Evolutionary conservation across 1,140 invertebrate genomes (phyloP), one percentile per base, ranked within the genome.

Genomic region (Sweltsa coloradensis): DNA sequence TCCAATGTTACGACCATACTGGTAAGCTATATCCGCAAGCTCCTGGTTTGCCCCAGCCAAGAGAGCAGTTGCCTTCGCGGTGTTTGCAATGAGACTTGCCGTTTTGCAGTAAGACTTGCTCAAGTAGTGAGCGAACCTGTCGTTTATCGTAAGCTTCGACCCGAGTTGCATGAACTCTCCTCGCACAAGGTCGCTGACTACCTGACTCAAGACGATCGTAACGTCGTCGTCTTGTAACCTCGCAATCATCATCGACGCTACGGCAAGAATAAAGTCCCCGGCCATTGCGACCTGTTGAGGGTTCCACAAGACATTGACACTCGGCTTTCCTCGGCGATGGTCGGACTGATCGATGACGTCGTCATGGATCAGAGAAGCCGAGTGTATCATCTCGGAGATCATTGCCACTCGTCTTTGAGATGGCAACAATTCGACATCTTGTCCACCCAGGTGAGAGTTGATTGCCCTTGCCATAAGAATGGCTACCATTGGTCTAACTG

Each of bases 361-460:
- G 70, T 99, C 97, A 69, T 99, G 97, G 45, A 99, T 85, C 57
- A 99, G 73, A 51, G 93, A 97, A 45, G 96, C 95, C 51, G 89
- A 94, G 70, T 99, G 97, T 58, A 99, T 95, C 96, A 99, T 99
- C 78, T 99, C 96, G 37, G 89, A 79, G 53, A 97, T 90, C 77
- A 97, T 89, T 39, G 95, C 90, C 55, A 99, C 80, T 60, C 86
- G 79, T 64, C 84, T 76, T 69, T 98, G 96, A 55, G 81, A 76
- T 50, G 73, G 64, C 60, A 85, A 72, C 60, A 90, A 70, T 58
- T 68, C 72, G 62, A n/a, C n/a, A n/a, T n/a, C n/a, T n/a, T n/a
- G n/a, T n/a, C n/a, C n/a, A n/a, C 24, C 43, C 24, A 68, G 47
- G 53, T 72, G 69, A 25, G 52, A 45, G 52, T 72, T 72, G 14